Evolutionary conservation across 64 coral and sea anemone species (phyloP), one percentile per base, ranked within the genome.

Genomic region (Astreopora myriophthalma): DNA sequence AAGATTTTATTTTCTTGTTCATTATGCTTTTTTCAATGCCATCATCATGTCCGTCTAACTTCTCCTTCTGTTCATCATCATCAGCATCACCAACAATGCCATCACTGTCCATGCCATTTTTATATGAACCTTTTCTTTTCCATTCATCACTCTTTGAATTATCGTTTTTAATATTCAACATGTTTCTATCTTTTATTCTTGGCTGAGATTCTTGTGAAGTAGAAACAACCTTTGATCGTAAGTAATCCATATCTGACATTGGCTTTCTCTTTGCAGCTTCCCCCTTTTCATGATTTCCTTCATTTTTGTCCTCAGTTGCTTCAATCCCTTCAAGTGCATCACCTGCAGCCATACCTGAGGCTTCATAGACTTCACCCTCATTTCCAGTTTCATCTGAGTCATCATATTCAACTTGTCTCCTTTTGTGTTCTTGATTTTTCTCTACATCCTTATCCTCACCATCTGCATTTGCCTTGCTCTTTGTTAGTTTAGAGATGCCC

Each of bases 171-270:
- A 19, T 27, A n/a, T 73, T 86, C 24, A 36, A 13, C 6, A 25
- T 20, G 44, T 40, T 75, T 30, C 38, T 67, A 44, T 48, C 60
- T 72, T 69, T 29, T 42, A 67, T 87, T 14, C 19, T 83, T 11
- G 35, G 60, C 10, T 23, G 22, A 12, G 33, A 2, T 36, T 64
- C 61, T n/a, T 65, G 52, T 83, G 51, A 24, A 25, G 29, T 13
- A 34, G 90, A 40, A 16, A 40, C 74, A 29, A 99, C 62, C 46
- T 99, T 99, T 52, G 90, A 80, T 62, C 72, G 74, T 24, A 99
- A 73, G 76, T 99, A 99, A 80, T 99, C 97, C 94, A 99, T 99
- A 63, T 99, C 97, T 62, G 97, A 99, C 48, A 95, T 19, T 22
- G 73, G 32, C 16, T 44, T 27, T 84, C 79, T 70, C 40, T 27